These are phyloP conservation scores for Zygaena filipendulae DNA, from an alignment of 2,888 invertebrate species.

Conservation along the genomic window DNA sequence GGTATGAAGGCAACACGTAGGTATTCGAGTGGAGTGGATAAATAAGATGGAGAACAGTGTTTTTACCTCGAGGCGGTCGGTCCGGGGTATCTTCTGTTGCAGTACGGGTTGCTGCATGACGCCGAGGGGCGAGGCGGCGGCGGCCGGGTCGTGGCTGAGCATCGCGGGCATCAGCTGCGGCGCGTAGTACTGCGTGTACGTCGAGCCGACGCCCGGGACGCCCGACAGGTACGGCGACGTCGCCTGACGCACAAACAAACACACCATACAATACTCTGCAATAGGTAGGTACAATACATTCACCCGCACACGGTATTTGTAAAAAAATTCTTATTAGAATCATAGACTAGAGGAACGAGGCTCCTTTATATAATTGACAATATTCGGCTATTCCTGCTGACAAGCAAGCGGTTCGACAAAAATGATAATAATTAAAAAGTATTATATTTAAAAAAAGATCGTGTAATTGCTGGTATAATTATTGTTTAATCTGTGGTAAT, in stretches of 20 bases:
- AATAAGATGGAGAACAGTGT: slow-evolving; percentile 20
- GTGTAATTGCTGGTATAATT: too few relatives aligned
- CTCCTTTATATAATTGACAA: too few relatives aligned
- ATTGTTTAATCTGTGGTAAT: too few relatives aligned
- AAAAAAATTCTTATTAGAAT: slow-evolving; percentile 8
- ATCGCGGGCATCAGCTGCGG: slow-evolving; percentile 91
- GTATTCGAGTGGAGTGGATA: slow-evolving; percentile 24
- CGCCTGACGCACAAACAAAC: slow-evolving; percentile 80
- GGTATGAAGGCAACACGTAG: slow-evolving; percentile 21
- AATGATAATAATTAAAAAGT: too few relatives aligned
- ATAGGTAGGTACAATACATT: slow-evolving; percentile 2
- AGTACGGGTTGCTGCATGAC: slow-evolving; percentile 87
- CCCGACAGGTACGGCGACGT: slow-evolving; percentile 93
- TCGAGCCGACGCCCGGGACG: slow-evolving; percentile 88
- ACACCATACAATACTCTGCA: slow-evolving; percentile 18
- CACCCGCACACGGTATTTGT: slow-evolving; percentile 13
- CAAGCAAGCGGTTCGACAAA: too few relatives aligned
- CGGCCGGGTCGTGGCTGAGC: slow-evolving; percentile 88
- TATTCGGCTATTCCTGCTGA: too few relatives aligned
- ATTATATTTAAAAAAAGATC: too few relatives aligned
- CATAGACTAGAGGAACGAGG: too few relatives aligned
- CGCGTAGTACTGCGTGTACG: slow-evolving; percentile 92
- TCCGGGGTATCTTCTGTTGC: slow-evolving; percentile 94
- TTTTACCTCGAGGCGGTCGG: slow-evolving; percentile 96
- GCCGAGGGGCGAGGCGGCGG: slow-evolving; percentile 83